Base-by-base conservation (phyloP, 2,113 vertebrate genomes). In the Corythornis cristatus region DNA sequence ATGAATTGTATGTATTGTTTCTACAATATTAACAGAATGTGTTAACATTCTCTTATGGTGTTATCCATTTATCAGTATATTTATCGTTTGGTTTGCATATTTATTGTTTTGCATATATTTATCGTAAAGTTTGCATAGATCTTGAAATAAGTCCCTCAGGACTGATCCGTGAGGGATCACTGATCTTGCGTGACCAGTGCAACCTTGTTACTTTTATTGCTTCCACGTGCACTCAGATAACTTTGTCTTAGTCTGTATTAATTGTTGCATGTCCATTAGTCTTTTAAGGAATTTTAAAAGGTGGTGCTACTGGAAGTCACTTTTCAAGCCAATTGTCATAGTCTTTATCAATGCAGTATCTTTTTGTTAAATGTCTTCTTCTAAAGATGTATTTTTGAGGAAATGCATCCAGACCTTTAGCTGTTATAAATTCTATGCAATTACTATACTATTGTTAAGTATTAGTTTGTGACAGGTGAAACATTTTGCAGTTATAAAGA, bases 201-300 rank as follows among this genome's bases (percentile, higher is more conserved):
- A 76, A 15, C 46, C 58, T n/a, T 73, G 6, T 6, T 0, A 0
- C 23, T 51, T 33, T 29, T 53, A 13, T 14, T 61, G 22, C 31
- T 70, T 25, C 53, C 58, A 19, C 20, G 6, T 10, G 25, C 28
- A 3, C 25, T 64, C 9, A 16, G 40, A 12, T 53, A 17, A 9
- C n/a, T 71, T 12, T 22, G 21, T 12, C 11, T 62, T 26, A 7
- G 28, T 25, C 1, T 7, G 1, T 16, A 5, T 77, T 53, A 9
- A n/a, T 29, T 3, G 1, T n/a, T 28, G 3, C 5, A 1, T 14
- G 5, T 28, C 28, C 2, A 2, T 67, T 82, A 72, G 33, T 20
- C 26, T 73, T 64, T 35, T 26, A 51, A 26, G 29, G 18, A 66
- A 7, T 2, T 0, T n/a, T 42, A 23, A 75, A 84, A 79, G 15